Percentiles rank a stretch among this genome's conserved stretches.
Evolutionary conservation across 2,113 vertebrate species (phyloP).

Genomic region (Cheilinus undulatus): DNA sequence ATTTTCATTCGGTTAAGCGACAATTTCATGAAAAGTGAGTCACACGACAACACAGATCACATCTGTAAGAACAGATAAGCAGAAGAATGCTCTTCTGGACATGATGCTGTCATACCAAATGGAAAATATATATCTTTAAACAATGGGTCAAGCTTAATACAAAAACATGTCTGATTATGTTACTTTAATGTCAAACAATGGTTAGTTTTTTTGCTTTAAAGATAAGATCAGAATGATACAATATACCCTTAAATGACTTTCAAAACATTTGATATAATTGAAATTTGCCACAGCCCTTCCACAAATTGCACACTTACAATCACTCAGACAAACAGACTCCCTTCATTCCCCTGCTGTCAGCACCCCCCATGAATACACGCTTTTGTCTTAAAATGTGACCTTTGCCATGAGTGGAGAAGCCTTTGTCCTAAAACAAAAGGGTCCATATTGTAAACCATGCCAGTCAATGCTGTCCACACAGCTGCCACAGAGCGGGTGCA

Average conservation of each 20-base stretch:
- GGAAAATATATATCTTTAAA: not conserved
- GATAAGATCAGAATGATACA: too few species aligned
- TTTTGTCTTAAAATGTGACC: constrained; percentile 73
- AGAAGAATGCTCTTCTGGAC: constrained; percentile 22
- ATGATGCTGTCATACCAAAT: not conserved
- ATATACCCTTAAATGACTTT: too few species aligned
- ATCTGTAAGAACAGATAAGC: constrained; percentile 11
- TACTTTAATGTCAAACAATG: too few species aligned
- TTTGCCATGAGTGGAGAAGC: constrained; percentile 68
- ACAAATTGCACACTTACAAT: constrained; percentile 22
- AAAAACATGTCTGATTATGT: not conserved
- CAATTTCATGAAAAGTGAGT: constrained; percentile 43
- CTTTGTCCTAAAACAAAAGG: constrained; percentile 77
- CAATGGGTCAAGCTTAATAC: not conserved
- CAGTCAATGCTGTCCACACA: constrained; percentile 71
- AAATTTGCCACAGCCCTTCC: not conserved
- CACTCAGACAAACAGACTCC: constrained; percentile 1
- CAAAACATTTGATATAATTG: not conserved
- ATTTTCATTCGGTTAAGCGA: constrained; percentile 46
- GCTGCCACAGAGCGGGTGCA: constrained; percentile 66
- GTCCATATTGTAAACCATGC: constrained; percentile 76
- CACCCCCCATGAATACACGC: constrained; percentile 45
- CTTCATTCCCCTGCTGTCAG: not conserved
- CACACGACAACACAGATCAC: constrained; percentile 10
- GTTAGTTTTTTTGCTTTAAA: too few species aligned